A percentile compares a stretch with the other conserved stretches of the same genome.
Evolutionary conservation across 1,140 invertebrate genomes (phyloP).

Genomic region (Papilio dardanus): DNA sequence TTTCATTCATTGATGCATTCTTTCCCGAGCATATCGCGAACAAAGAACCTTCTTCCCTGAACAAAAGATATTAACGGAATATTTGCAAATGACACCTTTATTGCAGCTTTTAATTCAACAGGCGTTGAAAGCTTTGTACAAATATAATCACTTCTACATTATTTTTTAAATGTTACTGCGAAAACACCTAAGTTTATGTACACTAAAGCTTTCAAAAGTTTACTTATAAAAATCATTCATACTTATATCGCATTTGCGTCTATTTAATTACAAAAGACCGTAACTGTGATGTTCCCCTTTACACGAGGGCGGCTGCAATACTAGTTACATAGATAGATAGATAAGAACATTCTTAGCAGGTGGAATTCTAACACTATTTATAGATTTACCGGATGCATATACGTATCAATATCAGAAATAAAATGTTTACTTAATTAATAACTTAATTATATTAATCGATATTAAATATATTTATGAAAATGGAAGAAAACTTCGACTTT

Average conservation of each 20-base stretch:
- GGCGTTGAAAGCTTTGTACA: constrained; percentile 8
- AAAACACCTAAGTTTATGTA: background rate
- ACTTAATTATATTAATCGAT: background rate
- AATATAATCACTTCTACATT: background rate
- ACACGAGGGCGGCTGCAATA: constrained; percentile 2
- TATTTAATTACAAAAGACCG: background rate
- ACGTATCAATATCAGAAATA: background rate
- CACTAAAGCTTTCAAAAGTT: background rate
- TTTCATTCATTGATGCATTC: constrained; percentile 12
- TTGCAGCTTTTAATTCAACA: constrained; percentile 2
- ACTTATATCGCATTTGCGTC: background rate
- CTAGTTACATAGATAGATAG: constrained; percentile 7
- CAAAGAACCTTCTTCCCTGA: constrained; percentile 5
- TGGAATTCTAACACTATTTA: background rate
- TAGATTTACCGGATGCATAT: background rate
- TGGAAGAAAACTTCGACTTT: too few relatives aligned
- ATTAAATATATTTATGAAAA: too few relatives aligned
- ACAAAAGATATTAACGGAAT: constrained; percentile 20
- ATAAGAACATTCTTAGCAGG: background rate
- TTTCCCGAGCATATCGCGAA: background rate
- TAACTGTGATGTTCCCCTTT: constrained; percentile 8
- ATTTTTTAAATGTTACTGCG: background rate
- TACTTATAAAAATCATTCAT: background rate
- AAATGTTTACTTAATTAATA: background rate
- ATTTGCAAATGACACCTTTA: constrained; percentile 22